Evolutionary conservation across 2,797 vertebrate genomes (phyloP).

Genomic region (Phataginus tricuspis): DNA sequence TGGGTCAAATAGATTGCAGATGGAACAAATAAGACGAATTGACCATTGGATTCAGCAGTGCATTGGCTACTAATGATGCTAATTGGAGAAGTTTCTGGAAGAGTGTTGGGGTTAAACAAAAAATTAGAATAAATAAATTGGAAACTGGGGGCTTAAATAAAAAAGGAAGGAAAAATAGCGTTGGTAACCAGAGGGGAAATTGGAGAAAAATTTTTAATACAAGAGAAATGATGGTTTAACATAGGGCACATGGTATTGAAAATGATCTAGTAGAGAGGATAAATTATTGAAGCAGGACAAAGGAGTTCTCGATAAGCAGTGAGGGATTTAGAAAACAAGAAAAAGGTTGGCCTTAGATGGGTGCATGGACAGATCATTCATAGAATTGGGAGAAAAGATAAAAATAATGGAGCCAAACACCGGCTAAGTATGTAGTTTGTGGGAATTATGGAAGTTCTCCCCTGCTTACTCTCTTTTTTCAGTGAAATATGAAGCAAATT

Average conservation of each 20-base stretch:
- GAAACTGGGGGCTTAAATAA: neutral
- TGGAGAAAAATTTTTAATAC: neutral
- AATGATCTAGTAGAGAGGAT: neutral
- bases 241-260: neutral
- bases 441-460: neutral
- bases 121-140: neutral
- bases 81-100: neutral
- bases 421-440: neutral
- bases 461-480: neutral
- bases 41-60: neutral
- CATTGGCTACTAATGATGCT: neutral
- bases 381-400: neutral
- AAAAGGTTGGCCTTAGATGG: neutral
- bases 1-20: neutral
- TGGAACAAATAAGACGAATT: neutral
- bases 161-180: neutral
- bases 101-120: neutral
- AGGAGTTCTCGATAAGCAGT: neutral
- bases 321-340: neutral
- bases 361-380: neutral
- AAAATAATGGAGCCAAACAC: neutral
- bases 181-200: neutral
- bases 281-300: neutral
- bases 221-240: neutral
- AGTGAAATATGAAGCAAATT: neutral